phyloP scores from a whole-genome alignment of 2,113 vertebrate genomes.

The Charina bottae region DNA sequence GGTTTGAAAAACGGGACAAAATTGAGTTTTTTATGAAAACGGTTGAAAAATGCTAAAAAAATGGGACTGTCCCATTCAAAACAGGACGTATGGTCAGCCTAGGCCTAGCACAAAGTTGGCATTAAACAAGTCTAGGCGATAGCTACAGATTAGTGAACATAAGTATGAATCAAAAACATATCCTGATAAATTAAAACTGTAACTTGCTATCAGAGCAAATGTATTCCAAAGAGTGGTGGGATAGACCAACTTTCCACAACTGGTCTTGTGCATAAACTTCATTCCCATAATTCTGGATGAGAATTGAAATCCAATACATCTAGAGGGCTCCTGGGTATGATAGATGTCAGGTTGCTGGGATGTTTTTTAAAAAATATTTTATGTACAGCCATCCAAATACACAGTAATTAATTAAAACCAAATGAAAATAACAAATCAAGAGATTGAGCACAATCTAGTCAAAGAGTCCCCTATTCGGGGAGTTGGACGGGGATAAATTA shows the following conservation, averaged over 20 bases:
- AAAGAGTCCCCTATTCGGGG: no score
- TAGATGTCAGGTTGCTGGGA: background rate
- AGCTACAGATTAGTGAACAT: background rate
- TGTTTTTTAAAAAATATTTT: background rate
- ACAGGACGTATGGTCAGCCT: no score
- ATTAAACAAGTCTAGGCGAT: background rate
- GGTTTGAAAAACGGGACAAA: no score
- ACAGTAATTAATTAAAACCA: background rate
- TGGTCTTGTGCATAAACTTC: background rate
- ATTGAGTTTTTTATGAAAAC: no score
- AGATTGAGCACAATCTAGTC: background rate
- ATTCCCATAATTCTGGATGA: background rate
- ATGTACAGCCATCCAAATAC: background rate
- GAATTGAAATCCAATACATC: background rate
- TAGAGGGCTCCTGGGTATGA: background rate
- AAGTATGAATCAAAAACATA: background rate
- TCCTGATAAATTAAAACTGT: background rate
- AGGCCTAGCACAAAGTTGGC: background rate
- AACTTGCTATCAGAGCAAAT: background rate
- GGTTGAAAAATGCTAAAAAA: no score
- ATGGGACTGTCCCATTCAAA: no score
- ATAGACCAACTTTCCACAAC: background rate
- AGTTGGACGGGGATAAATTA: no score
- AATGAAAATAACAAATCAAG: background rate
- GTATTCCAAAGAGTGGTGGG: background rate